A percentile compares a stretch with the other conserved stretches of the same genome.
These are phyloP conservation scores for Theretra japonica DNA, from an alignment of 2,888 invertebrate genomes.

Conservation along the genomic window DNA sequence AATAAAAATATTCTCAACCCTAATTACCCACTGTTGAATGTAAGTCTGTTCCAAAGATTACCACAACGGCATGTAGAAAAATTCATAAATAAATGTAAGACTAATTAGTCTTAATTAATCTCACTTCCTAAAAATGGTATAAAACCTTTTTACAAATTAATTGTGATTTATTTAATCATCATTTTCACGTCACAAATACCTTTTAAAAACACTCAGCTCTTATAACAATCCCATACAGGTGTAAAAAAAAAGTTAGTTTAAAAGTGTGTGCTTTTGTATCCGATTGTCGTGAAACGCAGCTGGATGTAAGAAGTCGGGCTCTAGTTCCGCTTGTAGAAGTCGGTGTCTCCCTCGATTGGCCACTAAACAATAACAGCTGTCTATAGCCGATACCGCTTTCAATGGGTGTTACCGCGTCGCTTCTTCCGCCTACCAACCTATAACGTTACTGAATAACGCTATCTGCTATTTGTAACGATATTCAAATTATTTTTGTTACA, in stretches of 20 bases:
- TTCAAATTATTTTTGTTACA: not conserved
- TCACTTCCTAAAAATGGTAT: no score
- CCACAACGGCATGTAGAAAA: no score
- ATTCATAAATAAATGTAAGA: no score
- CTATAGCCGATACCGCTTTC: conserved; percentile 10
- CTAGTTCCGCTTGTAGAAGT: conserved; percentile 17
- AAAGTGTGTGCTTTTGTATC: not conserved
- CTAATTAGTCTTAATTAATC: no score
- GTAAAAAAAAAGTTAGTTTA: not conserved
- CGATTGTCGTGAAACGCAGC: conserved; percentile 9
- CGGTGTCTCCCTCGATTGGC: conserved; percentile 18
- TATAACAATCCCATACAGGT: not conserved
- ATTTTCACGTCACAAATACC: no score
- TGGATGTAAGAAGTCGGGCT: not conserved
- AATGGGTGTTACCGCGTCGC: conserved; percentile 11
- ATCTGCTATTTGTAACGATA: conserved; percentile 7
- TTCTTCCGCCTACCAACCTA: conserved; percentile 5
- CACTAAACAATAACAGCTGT: conserved; percentile 13
- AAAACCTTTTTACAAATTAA: no score
- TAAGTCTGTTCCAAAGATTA: no score
- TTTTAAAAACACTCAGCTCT: not conserved
- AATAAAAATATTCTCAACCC: no score
- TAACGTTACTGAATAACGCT: conserved; percentile 16
- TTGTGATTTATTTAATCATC: no score
- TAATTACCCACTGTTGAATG: no score